These are phyloP conservation scores for Streptopelia turtur DNA, from an alignment of 2,797 vertebrate genomes.

Conservation along the genomic window DNA sequence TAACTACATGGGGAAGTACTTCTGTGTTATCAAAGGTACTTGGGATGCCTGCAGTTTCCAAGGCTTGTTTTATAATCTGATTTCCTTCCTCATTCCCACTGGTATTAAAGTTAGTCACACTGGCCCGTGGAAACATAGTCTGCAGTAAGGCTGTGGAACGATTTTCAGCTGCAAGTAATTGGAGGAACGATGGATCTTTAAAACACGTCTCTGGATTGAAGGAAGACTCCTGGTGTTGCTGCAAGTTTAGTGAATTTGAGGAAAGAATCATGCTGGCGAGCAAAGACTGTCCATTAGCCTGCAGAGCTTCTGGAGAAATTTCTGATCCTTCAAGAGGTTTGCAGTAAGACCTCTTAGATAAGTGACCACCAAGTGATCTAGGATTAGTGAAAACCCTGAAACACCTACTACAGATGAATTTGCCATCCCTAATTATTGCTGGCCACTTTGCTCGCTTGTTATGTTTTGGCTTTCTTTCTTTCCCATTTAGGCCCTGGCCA, in stretches of 20 bases:
- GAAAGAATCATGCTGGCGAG: constrained; percentile 91
- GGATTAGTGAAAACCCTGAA: constrained; percentile 91
- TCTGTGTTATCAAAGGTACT: constrained; percentile 80
- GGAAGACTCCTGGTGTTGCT: constrained; percentile 77
- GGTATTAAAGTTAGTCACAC: constrained; percentile 70
- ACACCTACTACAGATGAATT: constrained; percentile 94
- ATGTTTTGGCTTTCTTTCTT: constrained; percentile 82
- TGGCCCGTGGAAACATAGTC: constrained; percentile 80
- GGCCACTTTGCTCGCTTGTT: constrained; percentile 92
- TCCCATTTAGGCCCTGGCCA: constrained; percentile 69
- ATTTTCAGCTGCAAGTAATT: constrained; percentile 79
- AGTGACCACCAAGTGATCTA: constrained; percentile 94
- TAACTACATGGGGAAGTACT: constrained; percentile 75
- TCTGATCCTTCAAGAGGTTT: constrained; percentile 89
- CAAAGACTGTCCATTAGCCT: constrained; percentile 82
- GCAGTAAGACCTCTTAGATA: constrained; percentile 91
- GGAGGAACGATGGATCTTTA: constrained; percentile 82
- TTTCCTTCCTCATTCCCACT: constrained; percentile 79
- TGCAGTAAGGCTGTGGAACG: constrained; percentile 80
- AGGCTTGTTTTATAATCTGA: constrained; percentile 87
- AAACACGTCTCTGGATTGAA: constrained; percentile 78
- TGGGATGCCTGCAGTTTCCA: constrained; percentile 83
- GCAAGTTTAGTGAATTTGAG: constrained; percentile 81
- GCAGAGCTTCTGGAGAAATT: constrained; percentile 82
- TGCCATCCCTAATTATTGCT: constrained; percentile 92